Conservation (phyloP, 2,113 vertebrate genomes). For the Sardina pilchardus region DNA sequence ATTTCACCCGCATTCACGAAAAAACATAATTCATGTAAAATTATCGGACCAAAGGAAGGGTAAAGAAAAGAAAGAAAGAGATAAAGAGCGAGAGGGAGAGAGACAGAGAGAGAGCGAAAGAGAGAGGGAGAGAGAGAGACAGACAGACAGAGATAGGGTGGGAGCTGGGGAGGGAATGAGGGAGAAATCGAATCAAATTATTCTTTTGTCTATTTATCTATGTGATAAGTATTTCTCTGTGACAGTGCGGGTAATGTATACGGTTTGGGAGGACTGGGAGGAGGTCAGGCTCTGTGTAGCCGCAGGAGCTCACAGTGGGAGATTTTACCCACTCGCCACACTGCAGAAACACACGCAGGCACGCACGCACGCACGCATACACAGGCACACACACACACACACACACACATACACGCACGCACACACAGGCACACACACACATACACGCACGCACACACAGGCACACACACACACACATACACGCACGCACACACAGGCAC, state of each 20-base stretch:
- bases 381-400: too few species aligned
- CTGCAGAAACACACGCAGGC: not conserved
- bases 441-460: too few species aligned
- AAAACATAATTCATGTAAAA: too few species aligned
- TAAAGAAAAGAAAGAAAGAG: not conserved
- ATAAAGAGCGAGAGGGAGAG: not conserved
- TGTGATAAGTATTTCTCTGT: not conserved
- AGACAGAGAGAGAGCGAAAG: too few species aligned
- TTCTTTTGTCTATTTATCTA: constrained; percentile 9
- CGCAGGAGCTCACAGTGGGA: too few species aligned
- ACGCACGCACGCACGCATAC: too few species aligned
- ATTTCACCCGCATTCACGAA: not conserved
- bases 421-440: too few species aligned
- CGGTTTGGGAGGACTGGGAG: not conserved
- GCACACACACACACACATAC: too few species aligned
- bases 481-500: too few species aligned
- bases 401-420: too few species aligned
- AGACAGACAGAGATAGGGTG: not conserved
- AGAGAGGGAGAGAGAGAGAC: not conserved
- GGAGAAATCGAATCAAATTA: not conserved
- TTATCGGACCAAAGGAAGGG: not conserved
- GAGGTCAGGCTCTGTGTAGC: not conserved
- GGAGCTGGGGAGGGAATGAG: not conserved
- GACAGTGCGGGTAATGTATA: not conserved
- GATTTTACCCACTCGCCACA: not conserved